Conservation (phyloP, 2,888 invertebrate species). For the Aspidiotus rigidus region DNA sequence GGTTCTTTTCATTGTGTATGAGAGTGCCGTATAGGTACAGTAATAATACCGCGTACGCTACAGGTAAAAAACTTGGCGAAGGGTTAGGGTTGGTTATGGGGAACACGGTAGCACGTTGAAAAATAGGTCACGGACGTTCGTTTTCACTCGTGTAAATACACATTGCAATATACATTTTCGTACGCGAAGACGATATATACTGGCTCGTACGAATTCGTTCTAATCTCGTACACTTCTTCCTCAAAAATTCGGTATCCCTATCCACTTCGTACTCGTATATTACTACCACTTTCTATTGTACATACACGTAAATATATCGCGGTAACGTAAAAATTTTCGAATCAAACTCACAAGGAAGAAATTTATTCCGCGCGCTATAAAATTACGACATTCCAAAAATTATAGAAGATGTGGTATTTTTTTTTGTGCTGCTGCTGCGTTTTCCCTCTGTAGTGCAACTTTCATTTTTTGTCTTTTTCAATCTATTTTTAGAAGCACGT, state of each 20-base stretch:
- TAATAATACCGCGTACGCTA: slow-evolving; percentile 9
- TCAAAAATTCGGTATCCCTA: no score
- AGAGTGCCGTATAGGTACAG: no score
- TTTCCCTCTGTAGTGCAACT: no score
- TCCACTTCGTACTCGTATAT: no score
- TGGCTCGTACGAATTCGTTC: background rate
- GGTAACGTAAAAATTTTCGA: slow-evolving; percentile 3
- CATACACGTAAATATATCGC: background rate
- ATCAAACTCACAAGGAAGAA: background rate
- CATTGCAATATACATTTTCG: background rate
- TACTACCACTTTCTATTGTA: no score
- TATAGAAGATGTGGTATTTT: background rate
- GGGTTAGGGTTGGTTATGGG: slow-evolving; percentile 17
- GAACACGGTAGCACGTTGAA: slow-evolving; percentile 10
- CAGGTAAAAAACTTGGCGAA: slow-evolving; percentile 25
- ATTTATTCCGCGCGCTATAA: background rate
- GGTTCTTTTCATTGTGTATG: slow-evolving; percentile 21
- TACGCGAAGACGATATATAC: slow-evolving; percentile 20
- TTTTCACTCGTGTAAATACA: slow-evolving; percentile 30
- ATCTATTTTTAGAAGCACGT: no score
- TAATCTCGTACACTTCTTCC: no score
- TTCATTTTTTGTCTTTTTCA: no score
- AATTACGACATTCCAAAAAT: background rate
- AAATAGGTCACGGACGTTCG: slow-evolving; percentile 30
- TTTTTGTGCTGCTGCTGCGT: background rate